Evolutionary conservation across 2,113 vertebrate species (phyloP).

Genomic region (Proteles cristata): DNA sequence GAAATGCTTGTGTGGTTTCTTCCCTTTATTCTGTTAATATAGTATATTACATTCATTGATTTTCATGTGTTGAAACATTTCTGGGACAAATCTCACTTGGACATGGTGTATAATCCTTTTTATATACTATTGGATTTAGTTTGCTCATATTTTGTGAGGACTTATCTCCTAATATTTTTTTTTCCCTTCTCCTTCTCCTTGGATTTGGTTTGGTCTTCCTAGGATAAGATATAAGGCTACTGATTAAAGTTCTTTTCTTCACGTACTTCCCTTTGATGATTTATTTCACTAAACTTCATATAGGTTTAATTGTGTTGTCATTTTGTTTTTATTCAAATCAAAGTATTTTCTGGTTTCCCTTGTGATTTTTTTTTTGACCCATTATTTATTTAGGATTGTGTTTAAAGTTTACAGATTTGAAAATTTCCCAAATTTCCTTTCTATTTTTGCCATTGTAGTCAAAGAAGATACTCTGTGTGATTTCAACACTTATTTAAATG

Average conservation of each 20-base stretch:
- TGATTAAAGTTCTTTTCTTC: background rate
- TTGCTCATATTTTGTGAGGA: background rate
- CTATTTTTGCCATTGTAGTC: background rate
- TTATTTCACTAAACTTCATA: background rate
- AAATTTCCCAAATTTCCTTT: background rate
- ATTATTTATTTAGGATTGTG: background rate
- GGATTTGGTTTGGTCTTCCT: background rate
- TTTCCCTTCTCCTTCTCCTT: background rate
- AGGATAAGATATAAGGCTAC: background rate
- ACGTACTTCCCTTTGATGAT: background rate
- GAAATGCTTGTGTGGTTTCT: background rate
- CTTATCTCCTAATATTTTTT: background rate
- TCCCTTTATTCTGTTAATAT: background rate
- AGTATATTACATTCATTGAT: background rate
- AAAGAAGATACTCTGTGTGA: background rate
- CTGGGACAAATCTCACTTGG: background rate
- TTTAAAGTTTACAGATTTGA: background rate
- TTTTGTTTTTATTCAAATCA: background rate
- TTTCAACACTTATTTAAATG: background rate
- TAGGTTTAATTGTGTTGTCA: background rate
- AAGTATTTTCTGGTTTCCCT: background rate
- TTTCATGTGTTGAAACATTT: background rate
- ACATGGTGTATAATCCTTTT: background rate
- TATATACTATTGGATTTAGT: background rate
- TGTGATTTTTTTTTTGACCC: background rate